Base-by-base conservation (phyloP, 2,797 vertebrate species). In the Staurois parvus region DNA sequence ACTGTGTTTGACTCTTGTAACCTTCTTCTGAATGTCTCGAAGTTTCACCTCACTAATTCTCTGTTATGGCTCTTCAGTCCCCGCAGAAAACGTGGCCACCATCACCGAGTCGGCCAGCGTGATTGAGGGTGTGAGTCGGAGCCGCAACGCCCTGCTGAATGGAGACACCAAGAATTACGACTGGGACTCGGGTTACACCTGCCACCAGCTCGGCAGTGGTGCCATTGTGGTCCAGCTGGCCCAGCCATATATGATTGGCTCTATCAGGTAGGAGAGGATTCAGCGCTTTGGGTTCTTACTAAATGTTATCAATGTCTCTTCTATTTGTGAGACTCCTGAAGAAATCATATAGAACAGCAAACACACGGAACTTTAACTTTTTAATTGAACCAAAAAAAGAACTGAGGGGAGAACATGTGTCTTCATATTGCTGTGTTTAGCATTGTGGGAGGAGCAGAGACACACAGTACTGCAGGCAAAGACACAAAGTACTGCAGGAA, bases 101-200 rank as follows among this genome's bases (percentile, higher is more conserved):
- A 95, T 98, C 34, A 92, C 96, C 0, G 92, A 95, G 10, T 98
- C 97, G 73, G 97, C 98, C 91, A 99, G 97, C 1, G 98, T 99
- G 79, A 94, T 98, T 1, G 98, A 99, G 91, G 98, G 98, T 0
- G 98, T 99, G 83, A 99, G 98, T 88, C 97, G 98, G 10, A 96
- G 98, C 92, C 95, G 98, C 64, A 99, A 99, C 10, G 97, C 98
- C 21, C 92, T 99, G 91, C 92, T 99, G 86, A 99, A 99, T 28
- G 98, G 98, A 4, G 98, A 99, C 94, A 99, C 97, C 0, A 96
- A 96, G 83, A 98, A 98, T 92, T 99, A 99, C 13, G 98, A 99
- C 28, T 99, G 98, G 98, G 98, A 99, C 93, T 99, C 97, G 0
- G 98, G 98, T 3, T 99, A 99, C 91, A 99, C 98, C 0, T 99